Evolutionary conservation across 2,113 vertebrate species (phyloP), one percentile per base, ranked within the genome.

Genomic region (Tonatia bakeri): DNA sequence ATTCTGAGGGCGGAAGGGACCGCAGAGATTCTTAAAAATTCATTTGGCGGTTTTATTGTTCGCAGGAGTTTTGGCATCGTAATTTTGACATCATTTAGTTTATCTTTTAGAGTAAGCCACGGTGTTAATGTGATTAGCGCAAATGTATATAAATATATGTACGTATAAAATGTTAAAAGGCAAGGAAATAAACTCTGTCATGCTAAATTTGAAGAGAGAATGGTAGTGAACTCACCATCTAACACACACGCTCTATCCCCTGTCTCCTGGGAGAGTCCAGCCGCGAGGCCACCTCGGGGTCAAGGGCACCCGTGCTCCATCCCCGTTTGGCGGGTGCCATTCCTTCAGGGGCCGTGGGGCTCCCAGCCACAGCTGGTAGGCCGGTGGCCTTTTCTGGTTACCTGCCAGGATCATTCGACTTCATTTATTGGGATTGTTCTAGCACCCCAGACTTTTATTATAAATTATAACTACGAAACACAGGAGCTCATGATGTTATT

Each of bases 21-120:
- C 40, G 4, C 11, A 86, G 65, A 79, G 9, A 79, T 72, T 50
- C 33, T 80, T n/a, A 56, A 80, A 54, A 65, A 76, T 38, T 87
- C 19, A 20, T 33, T 54, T 61, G 1, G 20, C 15, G 3, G 26
- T 73, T 72, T 76, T 81, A 69, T n/a, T 24, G 4, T 86, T 31
- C 47, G 38, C 67, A n/a, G 69, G 54, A 54, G 91, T 70, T 88
- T 91, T 52, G n/a, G 54, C 31, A 33, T 90, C n/a, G 31, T 87
- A 70, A 80, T 84, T 87, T 82, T 67, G 56, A 96, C 14, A 70
- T 38, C 64, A 45, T 38, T 94, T 83, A 70, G 61, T 65, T n/a
- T 50, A 28, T 47, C 72, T 87, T 95, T 83, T 70, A 82, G 77
- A 94, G 59, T 56, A 92, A 84, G 76, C 69, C 65, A 22, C 64